phyloP scores from a whole-genome alignment of 2,797 vertebrate genomes.

The Gobio occitaniae region DNA sequence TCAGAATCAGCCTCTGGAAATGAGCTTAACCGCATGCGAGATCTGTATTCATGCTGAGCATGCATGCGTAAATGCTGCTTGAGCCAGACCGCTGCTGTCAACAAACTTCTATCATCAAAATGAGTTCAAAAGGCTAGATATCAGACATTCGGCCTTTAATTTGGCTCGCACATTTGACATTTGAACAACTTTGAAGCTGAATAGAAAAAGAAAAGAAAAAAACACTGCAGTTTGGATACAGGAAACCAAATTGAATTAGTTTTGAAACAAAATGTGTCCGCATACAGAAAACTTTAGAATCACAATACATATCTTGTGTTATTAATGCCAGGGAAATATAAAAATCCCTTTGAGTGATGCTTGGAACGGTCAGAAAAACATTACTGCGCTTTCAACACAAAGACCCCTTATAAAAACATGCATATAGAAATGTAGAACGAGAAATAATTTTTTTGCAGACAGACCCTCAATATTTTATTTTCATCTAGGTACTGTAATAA shows the following conservation, averaged over 20 bases:
- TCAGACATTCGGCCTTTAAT: too few relatives aligned
- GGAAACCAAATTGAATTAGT: not conserved
- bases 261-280: slow-evolving; percentile 15
- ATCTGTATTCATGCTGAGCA: slow-evolving; percentile 1
- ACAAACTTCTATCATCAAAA: slow-evolving; percentile 16
- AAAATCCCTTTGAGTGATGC: slow-evolving; percentile 18
- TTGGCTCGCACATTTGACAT: not conserved
- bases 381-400: not conserved
- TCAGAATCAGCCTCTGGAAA: slow-evolving; percentile 8
- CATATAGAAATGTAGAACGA: not conserved
- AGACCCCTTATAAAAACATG: not conserved
- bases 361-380: not conserved
- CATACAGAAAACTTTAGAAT: not conserved
- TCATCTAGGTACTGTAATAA: not conserved
- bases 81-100: slow-evolving; percentile 11
- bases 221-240: not conserved
- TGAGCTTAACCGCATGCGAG: not conserved
- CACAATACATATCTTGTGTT: not conserved
- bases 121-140: slow-evolving; percentile 13
- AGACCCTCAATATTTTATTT: not conserved
- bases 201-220: not conserved
- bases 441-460: not conserved
- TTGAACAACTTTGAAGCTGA: not conserved
- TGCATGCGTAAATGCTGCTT: slow-evolving; percentile 5
- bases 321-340: slow-evolving; percentile 7